Evolutionary conservation across 1,140 invertebrate species (phyloP), one percentile per base, ranked within the genome.

Genomic region (Contarinia nasturtii): DNA sequence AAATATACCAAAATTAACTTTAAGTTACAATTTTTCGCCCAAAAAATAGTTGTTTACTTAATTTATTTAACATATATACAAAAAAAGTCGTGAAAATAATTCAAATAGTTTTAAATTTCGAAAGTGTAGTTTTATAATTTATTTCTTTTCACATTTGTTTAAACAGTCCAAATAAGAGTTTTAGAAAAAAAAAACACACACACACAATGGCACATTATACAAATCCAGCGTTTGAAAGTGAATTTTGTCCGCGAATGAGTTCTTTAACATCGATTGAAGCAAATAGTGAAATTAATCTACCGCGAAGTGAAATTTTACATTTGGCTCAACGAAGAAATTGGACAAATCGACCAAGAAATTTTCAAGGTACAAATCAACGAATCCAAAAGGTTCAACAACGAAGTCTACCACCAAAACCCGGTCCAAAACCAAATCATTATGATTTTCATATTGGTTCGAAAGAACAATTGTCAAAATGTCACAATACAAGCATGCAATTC

Each of bases 191-290:
- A n/a, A n/a, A n/a, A n/a, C n/a, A n/a, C n/a, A n/a, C n/a, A n/a
- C n/a, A n/a, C 27, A 27, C 3, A 27, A 27, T 27, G 27, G 27
- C 27, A 5, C 27, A 77, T 53, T 82, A 84, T 55, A 76, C 77
- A 1, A 84, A 84, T 54, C 79, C 79, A 14, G 80, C 80, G 0
- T 83, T 84, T 54, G 76, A 82, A 61, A 82, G 79, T 54, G 81
- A 84, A 55, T 77, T 72, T 42, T 61, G 59, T 54, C 60, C 64
- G 22, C 36, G 14, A 14, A 40, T 5, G 62, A 8, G 22, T 17
- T n/a, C 22, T 10, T 37, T 49, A 48, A 49, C 36, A 49, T 56
- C 21, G 20, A 57, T 62, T 15, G 58, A 60, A 38, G 49, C 14
- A 65, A 63, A 44, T 65, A 66, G 36, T 21, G 67, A 44, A 54